Evolutionary conservation across 2,888 invertebrate species (phyloP).

Genomic region (Smittia sp.): DNA sequence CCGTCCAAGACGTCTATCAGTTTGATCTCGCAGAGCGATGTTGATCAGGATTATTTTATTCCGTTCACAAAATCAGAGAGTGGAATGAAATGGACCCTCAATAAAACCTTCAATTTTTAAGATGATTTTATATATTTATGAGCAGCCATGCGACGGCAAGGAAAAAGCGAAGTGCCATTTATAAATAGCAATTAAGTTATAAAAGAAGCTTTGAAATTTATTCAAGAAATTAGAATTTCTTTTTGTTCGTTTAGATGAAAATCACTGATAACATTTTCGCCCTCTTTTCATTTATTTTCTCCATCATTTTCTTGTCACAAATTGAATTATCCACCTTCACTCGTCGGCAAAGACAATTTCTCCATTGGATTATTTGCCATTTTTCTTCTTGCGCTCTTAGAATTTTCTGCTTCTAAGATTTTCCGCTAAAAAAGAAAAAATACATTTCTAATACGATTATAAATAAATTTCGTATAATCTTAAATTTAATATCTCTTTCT

Average conservation of each 20-base stretch:
- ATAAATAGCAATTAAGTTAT: conserved; percentile 36
- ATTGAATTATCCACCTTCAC: conserved; percentile 38
- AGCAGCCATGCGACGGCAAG: conserved; percentile 19
- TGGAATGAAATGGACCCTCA: not conserved
- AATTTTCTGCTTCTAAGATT: not conserved
- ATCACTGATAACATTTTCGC: conserved; percentile 35
- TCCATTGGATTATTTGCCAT: conserved; percentile 14
- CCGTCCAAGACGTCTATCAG: no score
- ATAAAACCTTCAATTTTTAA: not conserved
- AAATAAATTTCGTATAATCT: conserved; percentile 39
- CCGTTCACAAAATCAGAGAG: no score
- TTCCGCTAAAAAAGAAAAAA: conserved; percentile 10
- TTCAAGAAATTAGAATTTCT: not conserved
- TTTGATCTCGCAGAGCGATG: not conserved
- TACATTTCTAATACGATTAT: conserved; percentile 39
- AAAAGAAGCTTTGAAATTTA: conserved; percentile 18
- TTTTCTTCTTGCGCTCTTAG: not conserved
- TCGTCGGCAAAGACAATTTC: conserved; percentile 5
- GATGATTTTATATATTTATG: conserved; percentile 16
- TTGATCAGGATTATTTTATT: no score
- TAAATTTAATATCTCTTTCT: conserved; percentile 39
- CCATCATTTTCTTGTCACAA: conserved; percentile 36
- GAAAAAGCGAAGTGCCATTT: conserved; percentile 7
- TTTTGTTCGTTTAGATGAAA: conserved; percentile 33
- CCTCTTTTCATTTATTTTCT: conserved; percentile 30